Base-by-base conservation (phyloP, 2,888 invertebrate species). In the Ornithoptera priamus region DNA sequence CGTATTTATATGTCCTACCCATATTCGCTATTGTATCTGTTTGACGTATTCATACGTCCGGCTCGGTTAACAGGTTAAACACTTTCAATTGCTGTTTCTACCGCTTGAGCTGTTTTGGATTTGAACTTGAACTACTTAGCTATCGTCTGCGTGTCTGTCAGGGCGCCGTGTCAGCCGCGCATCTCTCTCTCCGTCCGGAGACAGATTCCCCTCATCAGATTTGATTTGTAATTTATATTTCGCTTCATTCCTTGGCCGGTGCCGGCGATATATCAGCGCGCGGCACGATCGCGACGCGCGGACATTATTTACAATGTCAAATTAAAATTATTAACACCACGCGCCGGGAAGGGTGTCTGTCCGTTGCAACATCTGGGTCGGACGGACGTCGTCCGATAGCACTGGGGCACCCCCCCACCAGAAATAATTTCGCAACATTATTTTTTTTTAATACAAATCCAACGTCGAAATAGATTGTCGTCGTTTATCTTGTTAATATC, bases 231-330 rank as follows among this genome's bases (percentile, higher is more conserved):
- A 69, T 69, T 62, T 69, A 69, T 66, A 18, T 3, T 46, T 20
- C 30, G 56, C 50, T 46, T 65, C 24, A 58, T 65, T 46, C 5
- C 30, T 57, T 46, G 62, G 57, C 62, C 65, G 66, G 58, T 62
- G 30, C 39, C 39, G 10, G 10, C 58, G 46, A 65, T 65, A 62
- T 69, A 46, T 69, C 62, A 65, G 7, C 42, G 62, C 20, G 36
- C 36, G 46, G 68, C 50, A 50, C 58, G n/a, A 63, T 22, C 24
- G 8, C 24, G 59, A 62, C 63, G 39, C 22, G 24, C 36, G 36
- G 65, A 62, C 62, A 69, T 69, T 65, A 66, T 62, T 69, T 66
- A 69, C 69, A 69, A 42, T 66, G 69, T 69, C 69, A 69, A 69
- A 69, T 69, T 69, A 69, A 65, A 65, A 36, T 39, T 69, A 69